Percentiles rank a stretch among this genome's conserved stretches.
Evolutionary conservation across 2,888 invertebrate genomes (phyloP).

Genomic region (Eupithecia abbreviata): DNA sequence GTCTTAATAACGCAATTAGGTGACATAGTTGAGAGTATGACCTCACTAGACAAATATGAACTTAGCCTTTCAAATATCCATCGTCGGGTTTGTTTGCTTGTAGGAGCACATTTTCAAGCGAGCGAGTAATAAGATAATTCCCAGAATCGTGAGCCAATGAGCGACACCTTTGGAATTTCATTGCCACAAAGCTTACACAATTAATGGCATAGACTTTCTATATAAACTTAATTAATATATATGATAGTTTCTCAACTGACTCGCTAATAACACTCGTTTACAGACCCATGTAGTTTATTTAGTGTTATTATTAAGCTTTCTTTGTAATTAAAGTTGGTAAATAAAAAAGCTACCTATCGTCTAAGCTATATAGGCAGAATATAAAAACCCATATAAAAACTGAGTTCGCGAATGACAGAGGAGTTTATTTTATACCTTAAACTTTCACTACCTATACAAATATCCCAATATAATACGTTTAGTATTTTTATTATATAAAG

Average conservation of each 20-base stretch:
- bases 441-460: too few species aligned
- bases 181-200: not conserved
- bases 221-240: not conserved
- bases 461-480: too few species aligned
- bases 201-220: not conserved
- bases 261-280: too few species aligned
- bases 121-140: not conserved
- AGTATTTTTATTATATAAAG: not conserved
- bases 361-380: not conserved
- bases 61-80: not conserved
- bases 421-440: too few species aligned
- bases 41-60: not conserved
- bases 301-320: too few species aligned
- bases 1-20: not conserved
- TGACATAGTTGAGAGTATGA: not conserved
- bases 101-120: constrained; percentile 1
- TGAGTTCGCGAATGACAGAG: not conserved
- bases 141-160: not conserved
- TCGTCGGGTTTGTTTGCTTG: not conserved
- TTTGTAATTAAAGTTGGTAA: too few species aligned
- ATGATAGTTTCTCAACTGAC: too few species aligned
- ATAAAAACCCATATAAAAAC: not conserved
- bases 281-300: too few species aligned
- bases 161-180: not conserved
- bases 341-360: not conserved